Percentiles rank a stretch among this genome's conserved stretches.
Evolutionary conservation across 2,797 vertebrate species (phyloP).

Genomic region (Crocodylus rhombifer): DNA sequence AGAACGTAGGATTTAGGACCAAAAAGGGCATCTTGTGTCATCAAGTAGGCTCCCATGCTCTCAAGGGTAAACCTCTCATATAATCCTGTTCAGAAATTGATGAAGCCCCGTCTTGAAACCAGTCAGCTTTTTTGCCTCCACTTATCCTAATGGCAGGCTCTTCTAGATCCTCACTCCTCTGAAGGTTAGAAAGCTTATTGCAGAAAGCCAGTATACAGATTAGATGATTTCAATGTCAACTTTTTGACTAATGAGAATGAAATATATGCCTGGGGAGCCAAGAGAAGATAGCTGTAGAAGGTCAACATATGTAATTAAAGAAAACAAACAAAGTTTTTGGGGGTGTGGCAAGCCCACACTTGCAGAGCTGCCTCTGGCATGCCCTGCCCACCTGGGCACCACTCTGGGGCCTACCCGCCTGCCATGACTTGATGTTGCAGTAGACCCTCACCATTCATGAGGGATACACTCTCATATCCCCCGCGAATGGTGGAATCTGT

Average conservation of each 20-base stretch:
- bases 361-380: no score
- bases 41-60: neutral
- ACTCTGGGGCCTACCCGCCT: no score
- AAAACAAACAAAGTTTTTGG: neutral
- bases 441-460: no score
- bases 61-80: neutral
- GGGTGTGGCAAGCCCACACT: no score
- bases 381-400: no score
- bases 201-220: fast-evolving
- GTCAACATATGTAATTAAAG: neutral
- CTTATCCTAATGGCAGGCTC: neutral
- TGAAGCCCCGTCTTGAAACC: neutral
- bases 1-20: neutral
- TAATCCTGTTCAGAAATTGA: neutral
- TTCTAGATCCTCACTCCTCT: neutral
- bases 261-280: neutral
- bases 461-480: no score
- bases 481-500: no score
- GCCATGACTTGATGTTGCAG: no score
- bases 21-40: neutral
- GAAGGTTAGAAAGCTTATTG: neutral
- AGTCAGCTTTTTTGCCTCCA: neutral
- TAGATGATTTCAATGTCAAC: neutral
- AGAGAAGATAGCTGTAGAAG: conserved; percentile 12
- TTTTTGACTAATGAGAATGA: neutral